These are phyloP conservation scores for Diorhabda elongata DNA, from an alignment of 1,140 invertebrate genomes.

Conservation along the genomic window DNA sequence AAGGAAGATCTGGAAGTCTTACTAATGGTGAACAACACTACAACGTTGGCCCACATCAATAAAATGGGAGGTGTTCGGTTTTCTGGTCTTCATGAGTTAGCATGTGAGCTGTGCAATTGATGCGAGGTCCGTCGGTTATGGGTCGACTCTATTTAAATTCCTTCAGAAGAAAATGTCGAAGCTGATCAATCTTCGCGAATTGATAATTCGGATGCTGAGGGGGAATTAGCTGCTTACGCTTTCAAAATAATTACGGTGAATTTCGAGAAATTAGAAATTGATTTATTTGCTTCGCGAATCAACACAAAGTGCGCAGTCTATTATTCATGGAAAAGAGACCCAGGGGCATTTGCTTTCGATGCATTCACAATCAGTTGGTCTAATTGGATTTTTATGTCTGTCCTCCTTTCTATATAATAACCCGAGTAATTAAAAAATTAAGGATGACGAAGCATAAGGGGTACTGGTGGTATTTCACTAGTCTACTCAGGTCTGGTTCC, in stretches of 20 bases:
- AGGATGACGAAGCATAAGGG: conserved; percentile 29
- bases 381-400: conserved; percentile 35
- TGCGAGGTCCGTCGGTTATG: too few species aligned
- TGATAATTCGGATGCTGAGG: too few species aligned
- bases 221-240: background rate
- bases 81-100: too few species aligned
- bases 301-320: conserved; percentile 34
- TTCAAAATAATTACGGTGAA: background rate
- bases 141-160: too few species aligned
- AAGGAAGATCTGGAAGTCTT: too few species aligned
- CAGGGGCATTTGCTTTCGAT: conserved; percentile 28
- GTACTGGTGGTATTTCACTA: conserved; percentile 38
- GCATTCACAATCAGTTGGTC: conserved; percentile 36
- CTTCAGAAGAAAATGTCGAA: too few species aligned
- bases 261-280: too few species aligned
- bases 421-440: conserved; percentile 30
- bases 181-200: too few species aligned
- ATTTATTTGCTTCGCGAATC: conserved; percentile 34
- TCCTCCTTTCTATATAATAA: conserved; percentile 33
- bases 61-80: too few species aligned
- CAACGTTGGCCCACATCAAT: too few species aligned
- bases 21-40: too few species aligned
- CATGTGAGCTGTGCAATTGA: too few species aligned
- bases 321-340: conserved; percentile 34
- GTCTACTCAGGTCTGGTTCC: conserved; percentile 36